Evolutionary conservation across 1,140 invertebrate species (phyloP), one percentile per base, ranked within the genome.

Genomic region (Neomicropteryx cornuta): DNA sequence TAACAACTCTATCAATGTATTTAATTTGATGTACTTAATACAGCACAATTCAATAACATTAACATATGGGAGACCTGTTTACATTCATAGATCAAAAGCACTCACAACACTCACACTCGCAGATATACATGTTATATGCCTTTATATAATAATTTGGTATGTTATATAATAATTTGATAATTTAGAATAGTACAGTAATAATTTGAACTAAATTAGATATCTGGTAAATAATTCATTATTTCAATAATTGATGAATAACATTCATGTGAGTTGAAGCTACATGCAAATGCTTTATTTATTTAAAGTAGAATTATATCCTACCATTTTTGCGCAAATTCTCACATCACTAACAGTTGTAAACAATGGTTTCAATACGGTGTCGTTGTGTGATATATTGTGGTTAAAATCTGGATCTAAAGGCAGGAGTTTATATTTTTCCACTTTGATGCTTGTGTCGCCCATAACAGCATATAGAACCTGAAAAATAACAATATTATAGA

Each of bases 281-380:
- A n/a, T 11, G 6, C 10, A 32, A 32, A 6, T 6, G 30, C 10
- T 32, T 13, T 19, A 34, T 34, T 13, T n/a, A 29, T 39, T 33
- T 13, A 24, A 24, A 24, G n/a, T n/a, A n/a, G n/a, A n/a, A n/a
- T n/a, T n/a, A n/a, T n/a, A n/a, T 5, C 31, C 56, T 41, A 68
- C 66, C 51, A 63, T 66, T 52, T 64, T 63, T 11, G 66, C 62
- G 62, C 66, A 68, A 13, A 68, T 45, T 44, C 65, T 67, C 18
- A 68, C 66, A 35, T 68, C 66, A 21, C 65, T 66, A 1, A 62
- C 63, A 4, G 66, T 67, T 10, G 61, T 53, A 1, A 58, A 56
- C 3, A 55, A 48, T 0, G 58, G 53, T 47, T 68, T 68, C 0
- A 59, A 58, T 11, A 53, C 58, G 8, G 67, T 48, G 41, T 68